Evolutionary conservation across 2,797 vertebrate genomes (phyloP), one percentile per base, ranked within the genome.

Genomic region (Columba guinea): DNA sequence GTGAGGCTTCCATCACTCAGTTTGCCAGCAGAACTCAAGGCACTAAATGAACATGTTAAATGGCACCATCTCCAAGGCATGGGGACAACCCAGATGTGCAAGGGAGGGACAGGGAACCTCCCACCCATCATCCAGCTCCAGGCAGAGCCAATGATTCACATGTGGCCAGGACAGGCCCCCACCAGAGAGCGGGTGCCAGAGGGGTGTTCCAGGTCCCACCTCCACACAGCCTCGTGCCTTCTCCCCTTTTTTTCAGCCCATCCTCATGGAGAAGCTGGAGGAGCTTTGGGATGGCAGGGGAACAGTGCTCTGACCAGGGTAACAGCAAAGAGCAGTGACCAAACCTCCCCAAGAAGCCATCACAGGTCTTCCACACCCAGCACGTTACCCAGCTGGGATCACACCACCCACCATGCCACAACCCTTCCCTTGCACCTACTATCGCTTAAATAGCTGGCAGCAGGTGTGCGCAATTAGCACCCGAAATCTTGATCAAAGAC

Each of bases 401-500:
- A 34, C 32, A 35, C 22, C 23, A 80, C 48, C 26, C 44, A 4
- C 74, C 14, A 9, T 0, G 3, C 27, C 65, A 59, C 46, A 70
- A 17, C 49, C 13, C 56, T 51, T 53, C 58, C 60, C 63, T 90
- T 80, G 28, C 63, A 83, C 9, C 58, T 22, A 32, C 78, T 75
- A 27, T 35, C 5, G 1, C 5, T 46, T 35, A 78, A 93, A 83
- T 6, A 73, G 80, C 81, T 87, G 55, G 53, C 92, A 95, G 74
- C 67, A 87, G 82, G 28, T 60, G 46, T 41, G 73, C 81, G 52
- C 55, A 92, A 68, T 49, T 78, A 73, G 58, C 20, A 23, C 62
- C 68, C 12, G 9, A 76, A 85, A 39, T 60, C 68, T 55, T 85
- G 70, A 87, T 84, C 53, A 87, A 93, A 94, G 59, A 70, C 63